Percentiles rank a stretch among this genome's conserved stretches.
phyloP scores from a whole-genome alignment of 1,140 invertebrate species.

The Pentalonia nigronervosa region DNA sequence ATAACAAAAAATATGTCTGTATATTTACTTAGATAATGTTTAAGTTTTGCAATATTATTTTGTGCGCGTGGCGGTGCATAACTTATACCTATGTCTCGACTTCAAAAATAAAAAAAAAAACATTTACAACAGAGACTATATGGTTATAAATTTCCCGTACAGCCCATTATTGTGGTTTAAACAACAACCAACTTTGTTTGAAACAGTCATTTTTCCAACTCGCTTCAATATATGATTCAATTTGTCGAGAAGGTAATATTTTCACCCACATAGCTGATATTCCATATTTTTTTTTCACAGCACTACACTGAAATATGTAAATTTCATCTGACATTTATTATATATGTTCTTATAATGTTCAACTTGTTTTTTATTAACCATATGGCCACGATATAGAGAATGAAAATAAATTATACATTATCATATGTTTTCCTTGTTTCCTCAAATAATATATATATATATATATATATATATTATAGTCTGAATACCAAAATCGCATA shows the following conservation, averaged over 20 bases:
- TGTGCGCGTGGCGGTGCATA: background rate
- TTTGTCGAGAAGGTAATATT: conserved; percentile 8
- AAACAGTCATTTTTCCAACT: background rate
- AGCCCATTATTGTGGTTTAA: background rate
- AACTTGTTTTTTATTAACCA: background rate
- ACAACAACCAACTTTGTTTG: background rate
- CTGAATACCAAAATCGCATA: background rate
- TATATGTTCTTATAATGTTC: background rate
- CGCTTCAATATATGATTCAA: conserved; percentile 14
- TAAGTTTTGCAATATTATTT: background rate
- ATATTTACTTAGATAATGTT: background rate
- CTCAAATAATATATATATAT: no score
- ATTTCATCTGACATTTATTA: conserved; percentile 20
- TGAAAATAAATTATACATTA: background rate
- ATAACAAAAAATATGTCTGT: background rate
- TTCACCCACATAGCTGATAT: background rate
- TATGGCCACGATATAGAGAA: background rate
- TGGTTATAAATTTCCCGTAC: background rate
- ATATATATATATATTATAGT: background rate
- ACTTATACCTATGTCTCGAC: background rate
- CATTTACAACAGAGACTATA: background rate
- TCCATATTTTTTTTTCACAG: background rate
- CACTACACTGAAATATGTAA: background rate
- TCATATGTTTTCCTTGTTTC: background rate
- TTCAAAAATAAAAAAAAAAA: background rate